These are phyloP conservation scores for Hirudinaria manillensis DNA, from an alignment of 2,888 invertebrate species.

Conservation along the genomic window DNA sequence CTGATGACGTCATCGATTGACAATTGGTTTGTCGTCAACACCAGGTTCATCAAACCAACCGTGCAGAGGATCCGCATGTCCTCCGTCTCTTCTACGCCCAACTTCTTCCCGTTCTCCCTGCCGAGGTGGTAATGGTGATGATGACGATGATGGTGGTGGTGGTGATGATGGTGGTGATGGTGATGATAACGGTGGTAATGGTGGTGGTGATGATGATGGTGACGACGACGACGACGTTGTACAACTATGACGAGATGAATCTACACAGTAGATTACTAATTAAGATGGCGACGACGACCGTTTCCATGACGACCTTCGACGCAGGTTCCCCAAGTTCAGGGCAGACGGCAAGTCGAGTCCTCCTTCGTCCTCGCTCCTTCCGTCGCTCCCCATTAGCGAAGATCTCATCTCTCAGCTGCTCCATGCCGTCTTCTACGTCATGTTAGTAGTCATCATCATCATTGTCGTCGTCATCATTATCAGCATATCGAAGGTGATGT, in stretches of 20 bases:
- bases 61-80: no score
- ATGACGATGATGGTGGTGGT: background rate
- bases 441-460: background rate
- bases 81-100: no score
- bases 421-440: background rate
- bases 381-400: conserved; percentile 2
- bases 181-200: background rate
- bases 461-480: background rate
- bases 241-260: no score
- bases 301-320: no score
- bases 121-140: background rate
- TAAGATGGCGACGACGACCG: no score
- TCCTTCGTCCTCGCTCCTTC: background rate
- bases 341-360: background rate
- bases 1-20: no score
- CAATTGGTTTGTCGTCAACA: no score
- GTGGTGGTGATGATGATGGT: background rate
- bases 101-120: no score
- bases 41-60: no score
- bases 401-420: conserved; percentile 8
- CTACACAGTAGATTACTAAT: no score
- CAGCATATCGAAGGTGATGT: no score
- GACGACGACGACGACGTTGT: no score
- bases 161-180: conserved; percentile 1
- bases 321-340: background rate